Evolutionary conservation across 2,113 vertebrate genomes (phyloP).

Genomic region (Dicrurus megarhynchus): DNA sequence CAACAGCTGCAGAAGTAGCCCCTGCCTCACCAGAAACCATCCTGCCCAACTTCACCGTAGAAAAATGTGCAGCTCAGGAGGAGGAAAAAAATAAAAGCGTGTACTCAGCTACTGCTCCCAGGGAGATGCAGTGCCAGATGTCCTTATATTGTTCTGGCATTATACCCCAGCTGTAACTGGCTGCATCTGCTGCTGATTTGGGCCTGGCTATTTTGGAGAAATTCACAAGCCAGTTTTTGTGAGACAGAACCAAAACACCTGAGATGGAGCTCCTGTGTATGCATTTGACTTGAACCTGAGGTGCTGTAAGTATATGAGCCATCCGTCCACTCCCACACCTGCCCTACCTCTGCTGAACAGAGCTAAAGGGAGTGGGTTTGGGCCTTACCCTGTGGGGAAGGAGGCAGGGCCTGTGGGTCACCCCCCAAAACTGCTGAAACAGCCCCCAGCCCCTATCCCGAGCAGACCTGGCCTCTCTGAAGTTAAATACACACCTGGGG

Average conservation of each 20-base stretch:
- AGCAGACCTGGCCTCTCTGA: rapidly evolving
- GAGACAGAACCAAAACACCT: not conserved
- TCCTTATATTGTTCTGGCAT: not conserved
- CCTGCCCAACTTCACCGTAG: not conserved
- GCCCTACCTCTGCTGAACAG: rapidly evolving
- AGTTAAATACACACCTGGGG: not conserved
- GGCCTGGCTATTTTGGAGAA: not conserved
- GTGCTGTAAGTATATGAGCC: not conserved
- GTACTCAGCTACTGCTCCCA: not conserved
- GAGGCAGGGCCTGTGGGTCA: not conserved
- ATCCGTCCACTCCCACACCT: not conserved
- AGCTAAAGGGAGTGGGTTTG: not conserved
- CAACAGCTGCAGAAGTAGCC: not conserved
- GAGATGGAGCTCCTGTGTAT: not conserved
- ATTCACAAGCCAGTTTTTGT: not conserved
- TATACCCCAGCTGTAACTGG: not conserved
- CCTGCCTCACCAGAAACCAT: not conserved
- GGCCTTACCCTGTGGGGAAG: no score
- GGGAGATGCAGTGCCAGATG: not conserved
- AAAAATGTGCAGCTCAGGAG: not conserved
- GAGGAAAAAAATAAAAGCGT: not conserved
- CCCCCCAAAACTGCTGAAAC: not conserved
- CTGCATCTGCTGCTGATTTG: not conserved
- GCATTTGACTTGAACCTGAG: not conserved
- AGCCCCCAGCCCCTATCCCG: not conserved